Base-by-base conservation (phyloP, 2,797 vertebrate species). In the Notoglanidium macrostoma region DNA sequence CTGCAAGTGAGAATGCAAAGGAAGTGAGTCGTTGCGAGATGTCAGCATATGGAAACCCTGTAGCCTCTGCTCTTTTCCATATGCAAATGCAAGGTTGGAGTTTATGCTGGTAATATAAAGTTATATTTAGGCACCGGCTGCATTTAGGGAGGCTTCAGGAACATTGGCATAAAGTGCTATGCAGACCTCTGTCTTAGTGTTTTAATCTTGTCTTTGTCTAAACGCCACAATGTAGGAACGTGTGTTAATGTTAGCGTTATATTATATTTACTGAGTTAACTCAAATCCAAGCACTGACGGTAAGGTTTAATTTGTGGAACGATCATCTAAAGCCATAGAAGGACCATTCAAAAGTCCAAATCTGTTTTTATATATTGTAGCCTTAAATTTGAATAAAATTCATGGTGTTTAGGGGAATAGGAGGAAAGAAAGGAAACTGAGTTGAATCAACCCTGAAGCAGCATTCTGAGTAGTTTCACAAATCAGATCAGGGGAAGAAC, bases 11-110 rank as follows among this genome's bases (percentile, higher is more conserved):
- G 72, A 85, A 79, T 87, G 29, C 85, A 89, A 86, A 90, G 91
- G 91, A 91, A 91, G 89, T 91, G 90, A 90, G 87, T 79, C 51
- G 80, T 90, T 90, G 26, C 85, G 89, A 90, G 84, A 89, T 70
- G 86, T 87, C 87, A 90, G 89, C 86, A 86, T 81, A 70, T 90
- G 86, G 90, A 91, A 91, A 91, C 85, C 65, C 49, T 67, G 67
- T 78, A 72, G 84, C 84, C 46, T 85, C 35, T 90, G 79, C 86
- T 63, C 44, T 88, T 90, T 91, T 89, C 81, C 81, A 46, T 61
- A 89, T 88, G 86, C 83, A 89, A 90, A 90, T 86, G 35, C 74
- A 80, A 21, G 49, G 12, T 17, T 86, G 59, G 73, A 76, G 35
- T 86, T 81, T 85, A 72, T 82, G 84, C 79, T 86, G 77, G 86